phyloP scores from a whole-genome alignment of 2,113 vertebrate genomes.

The Tragelaphus scriptus region DNA sequence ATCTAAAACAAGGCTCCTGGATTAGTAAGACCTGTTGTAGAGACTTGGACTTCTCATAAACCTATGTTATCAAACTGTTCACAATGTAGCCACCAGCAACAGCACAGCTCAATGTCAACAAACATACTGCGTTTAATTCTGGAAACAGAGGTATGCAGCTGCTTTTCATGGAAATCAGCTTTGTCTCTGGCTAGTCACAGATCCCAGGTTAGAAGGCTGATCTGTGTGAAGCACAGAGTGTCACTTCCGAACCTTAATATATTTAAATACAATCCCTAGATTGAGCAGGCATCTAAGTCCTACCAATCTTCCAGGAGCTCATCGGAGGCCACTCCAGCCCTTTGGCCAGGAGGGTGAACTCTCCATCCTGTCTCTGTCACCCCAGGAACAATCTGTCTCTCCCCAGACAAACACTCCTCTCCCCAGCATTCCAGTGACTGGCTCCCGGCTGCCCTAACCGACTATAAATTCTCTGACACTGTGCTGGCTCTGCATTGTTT shows the following conservation, averaged over 20 bases:
- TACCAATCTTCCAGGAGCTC: neutral
- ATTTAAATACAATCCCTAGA: neutral
- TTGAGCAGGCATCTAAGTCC: neutral
- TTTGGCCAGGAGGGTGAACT: neutral
- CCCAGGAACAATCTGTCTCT: neutral
- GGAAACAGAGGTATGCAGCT: neutral
- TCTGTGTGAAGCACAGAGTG: neutral
- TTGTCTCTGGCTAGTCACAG: neutral
- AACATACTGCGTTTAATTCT: neutral
- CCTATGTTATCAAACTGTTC: neutral
- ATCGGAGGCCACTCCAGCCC: neutral
- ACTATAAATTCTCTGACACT: neutral
- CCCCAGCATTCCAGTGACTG: neutral
- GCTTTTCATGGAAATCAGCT: neutral
- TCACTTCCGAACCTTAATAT: neutral
- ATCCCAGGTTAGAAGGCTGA: neutral
- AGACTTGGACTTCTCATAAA: conserved; percentile 9
- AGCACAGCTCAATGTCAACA: neutral
- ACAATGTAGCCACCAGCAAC: neutral
- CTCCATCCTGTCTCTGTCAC: neutral
- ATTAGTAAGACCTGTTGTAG: neutral
- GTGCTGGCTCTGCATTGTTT: neutral
- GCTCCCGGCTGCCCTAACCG: neutral
- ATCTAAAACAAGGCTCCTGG: neutral
- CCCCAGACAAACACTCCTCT: neutral